A percentile compares a stretch with the other conserved stretches of the same genome.
phyloP scores from a whole-genome alignment of 2,797 vertebrate genomes.

The Sebastes reedi region DNA sequence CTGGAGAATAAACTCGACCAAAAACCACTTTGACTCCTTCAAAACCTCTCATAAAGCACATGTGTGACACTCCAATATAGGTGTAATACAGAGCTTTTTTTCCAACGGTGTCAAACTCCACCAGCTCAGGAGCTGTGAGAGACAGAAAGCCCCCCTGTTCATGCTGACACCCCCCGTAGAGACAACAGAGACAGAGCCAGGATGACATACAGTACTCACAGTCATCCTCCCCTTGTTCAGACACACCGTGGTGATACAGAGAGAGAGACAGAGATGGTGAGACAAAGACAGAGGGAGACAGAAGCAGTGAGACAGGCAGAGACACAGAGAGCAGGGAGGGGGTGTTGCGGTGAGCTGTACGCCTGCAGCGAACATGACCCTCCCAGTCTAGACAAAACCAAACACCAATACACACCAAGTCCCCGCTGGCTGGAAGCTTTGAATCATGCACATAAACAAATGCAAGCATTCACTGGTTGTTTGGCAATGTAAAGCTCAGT shows the following conservation, averaged over 20 bases:
- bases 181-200: background rate
- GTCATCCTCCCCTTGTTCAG: conserved; percentile 19
- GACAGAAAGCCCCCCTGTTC: background rate
- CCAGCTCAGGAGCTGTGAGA: background rate
- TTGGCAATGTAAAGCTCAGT: background rate
- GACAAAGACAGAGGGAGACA: background rate
- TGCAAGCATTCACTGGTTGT: background rate
- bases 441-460: conserved; percentile 45
- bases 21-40: background rate
- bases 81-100: background rate
- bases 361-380: conserved; percentile 54
- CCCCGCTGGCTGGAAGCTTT: conserved; percentile 21
- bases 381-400: conserved; percentile 48
- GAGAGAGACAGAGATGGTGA: background rate
- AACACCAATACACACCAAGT: conserved; percentile 36
- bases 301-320: background rate
- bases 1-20: background rate
- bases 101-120: background rate
- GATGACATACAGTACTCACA: background rate
- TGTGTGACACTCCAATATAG: background rate
- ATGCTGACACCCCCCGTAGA: background rate
- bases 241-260: background rate
- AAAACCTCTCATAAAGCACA: background rate
- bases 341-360: conserved; percentile 17
- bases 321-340: background rate